phyloP scores from a whole-genome alignment of 1,140 invertebrate genomes.

The Leguminivora glycinivorella region DNA sequence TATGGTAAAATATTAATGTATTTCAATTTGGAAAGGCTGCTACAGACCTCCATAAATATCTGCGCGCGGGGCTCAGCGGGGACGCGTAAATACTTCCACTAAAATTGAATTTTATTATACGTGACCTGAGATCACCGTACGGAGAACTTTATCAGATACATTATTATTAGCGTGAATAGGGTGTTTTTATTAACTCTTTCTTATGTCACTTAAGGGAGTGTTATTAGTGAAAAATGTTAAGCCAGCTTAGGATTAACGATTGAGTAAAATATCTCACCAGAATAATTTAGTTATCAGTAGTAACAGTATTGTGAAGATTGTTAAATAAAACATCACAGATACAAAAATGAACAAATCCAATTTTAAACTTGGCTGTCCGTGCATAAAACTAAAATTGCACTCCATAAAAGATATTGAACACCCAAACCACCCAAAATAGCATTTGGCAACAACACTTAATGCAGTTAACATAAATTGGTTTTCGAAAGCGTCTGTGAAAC shows the following conservation, averaged over 20 bases:
- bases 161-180: background rate
- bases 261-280: no score
- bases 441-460: constrained; percentile 67
- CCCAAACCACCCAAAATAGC: constrained; percentile 50
- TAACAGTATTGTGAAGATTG: background rate
- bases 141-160: constrained; percentile 12
- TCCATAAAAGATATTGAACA: constrained; percentile 18
- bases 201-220: constrained; percentile 30
- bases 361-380: background rate
- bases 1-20: constrained; percentile 79
- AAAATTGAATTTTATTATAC: constrained; percentile 73
- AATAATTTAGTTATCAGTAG: no score
- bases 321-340: background rate
- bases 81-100: constrained; percentile 70
- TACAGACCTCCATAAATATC: constrained; percentile 77
- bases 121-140: constrained; percentile 41
- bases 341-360: background rate
- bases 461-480: constrained; percentile 69
- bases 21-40: constrained; percentile 75
- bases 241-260: no score
- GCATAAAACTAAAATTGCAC: constrained; percentile 25
- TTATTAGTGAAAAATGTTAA: no score
- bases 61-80: constrained; percentile 58
- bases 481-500: constrained; percentile 58
- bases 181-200: constrained; percentile 21